Conservation (phyloP, 2,113 vertebrate genomes). For the Anoplopoma fimbria region DNA sequence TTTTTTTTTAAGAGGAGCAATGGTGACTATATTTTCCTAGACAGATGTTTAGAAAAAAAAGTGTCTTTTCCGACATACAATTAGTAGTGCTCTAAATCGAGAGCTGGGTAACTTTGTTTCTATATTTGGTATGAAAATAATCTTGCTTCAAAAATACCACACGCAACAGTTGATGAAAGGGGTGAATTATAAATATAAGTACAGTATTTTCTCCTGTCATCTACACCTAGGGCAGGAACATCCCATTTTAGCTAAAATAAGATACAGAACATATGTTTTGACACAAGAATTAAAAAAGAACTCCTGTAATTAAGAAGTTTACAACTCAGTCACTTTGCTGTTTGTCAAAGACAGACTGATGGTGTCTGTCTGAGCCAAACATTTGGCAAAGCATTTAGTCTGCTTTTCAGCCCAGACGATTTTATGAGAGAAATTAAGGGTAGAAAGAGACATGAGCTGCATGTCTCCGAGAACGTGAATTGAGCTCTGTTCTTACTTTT, state of each 20-base stretch:
- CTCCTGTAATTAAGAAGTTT: neutral
- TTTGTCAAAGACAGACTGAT: constrained; percentile 25
- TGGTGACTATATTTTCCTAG: neutral
- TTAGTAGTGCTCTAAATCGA: neutral
- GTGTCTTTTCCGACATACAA: neutral
- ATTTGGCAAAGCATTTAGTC: constrained; percentile 72
- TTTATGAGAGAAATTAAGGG: constrained; percentile 76
- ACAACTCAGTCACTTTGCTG: neutral
- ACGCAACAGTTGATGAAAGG: neutral
- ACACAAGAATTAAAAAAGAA: neutral
- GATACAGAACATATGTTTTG: neutral
- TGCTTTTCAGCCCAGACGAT: constrained; percentile 71
- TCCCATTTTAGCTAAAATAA: neutral
- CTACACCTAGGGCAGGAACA: neutral
- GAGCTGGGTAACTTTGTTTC: neutral
- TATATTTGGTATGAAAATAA: neutral
- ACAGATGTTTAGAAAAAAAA: neutral
- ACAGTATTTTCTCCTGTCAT: neutral
- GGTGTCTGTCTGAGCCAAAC: constrained; percentile 46
- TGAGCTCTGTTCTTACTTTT: constrained; percentile 75
- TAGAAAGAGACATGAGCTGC: constrained; percentile 59
- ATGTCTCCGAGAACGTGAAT: constrained; percentile 74
- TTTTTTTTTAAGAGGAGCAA: neutral
- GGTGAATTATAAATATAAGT: neutral
- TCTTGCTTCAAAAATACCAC: neutral